Evolutionary conservation across 2,888 invertebrate genomes (phyloP).

Genomic region (Thysanoteuthis rhombus): DNA sequence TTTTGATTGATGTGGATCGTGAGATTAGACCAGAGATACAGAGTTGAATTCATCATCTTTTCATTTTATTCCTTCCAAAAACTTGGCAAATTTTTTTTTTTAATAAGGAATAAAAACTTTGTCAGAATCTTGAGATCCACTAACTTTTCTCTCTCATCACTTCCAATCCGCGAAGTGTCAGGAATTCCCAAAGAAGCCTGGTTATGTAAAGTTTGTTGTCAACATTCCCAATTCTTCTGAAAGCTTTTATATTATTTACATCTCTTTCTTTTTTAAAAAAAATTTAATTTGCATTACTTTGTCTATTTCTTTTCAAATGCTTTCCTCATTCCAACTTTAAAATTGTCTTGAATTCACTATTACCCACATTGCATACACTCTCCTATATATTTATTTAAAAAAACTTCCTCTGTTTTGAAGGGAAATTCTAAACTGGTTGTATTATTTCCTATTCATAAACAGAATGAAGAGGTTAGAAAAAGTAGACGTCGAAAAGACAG

Average conservation of each 20-base stretch:
- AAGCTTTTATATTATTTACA: neutral
- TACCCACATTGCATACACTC: neutral
- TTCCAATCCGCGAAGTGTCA: neutral
- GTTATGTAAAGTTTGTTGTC: neutral
- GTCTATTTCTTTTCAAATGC: constrained; percentile 12
- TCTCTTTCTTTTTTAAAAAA: neutral
- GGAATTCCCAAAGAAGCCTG: neutral
- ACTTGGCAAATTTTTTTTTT: neutral
- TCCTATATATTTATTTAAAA: neutral
- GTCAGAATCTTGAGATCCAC: neutral
- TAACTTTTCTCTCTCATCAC: neutral
- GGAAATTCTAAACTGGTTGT: constrained; percentile 28
- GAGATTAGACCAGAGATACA: neutral
- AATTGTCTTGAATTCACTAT: neutral
- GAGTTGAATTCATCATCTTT: neutral
- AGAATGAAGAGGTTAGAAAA: constrained; percentile 27
- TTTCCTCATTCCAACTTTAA: neutral
- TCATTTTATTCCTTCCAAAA: neutral
- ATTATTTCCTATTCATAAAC: constrained; percentile 31
- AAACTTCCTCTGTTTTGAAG: constrained; percentile 29
- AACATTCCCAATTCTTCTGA: neutral
- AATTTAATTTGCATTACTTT: neutral
- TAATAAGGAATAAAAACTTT: neutral
- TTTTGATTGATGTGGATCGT: neutral
- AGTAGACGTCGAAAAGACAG: constrained; percentile 27